Evolutionary conservation across 2,113 vertebrate species (phyloP), one percentile per base, ranked within the genome.

Genomic region (Anhinga anhinga): DNA sequence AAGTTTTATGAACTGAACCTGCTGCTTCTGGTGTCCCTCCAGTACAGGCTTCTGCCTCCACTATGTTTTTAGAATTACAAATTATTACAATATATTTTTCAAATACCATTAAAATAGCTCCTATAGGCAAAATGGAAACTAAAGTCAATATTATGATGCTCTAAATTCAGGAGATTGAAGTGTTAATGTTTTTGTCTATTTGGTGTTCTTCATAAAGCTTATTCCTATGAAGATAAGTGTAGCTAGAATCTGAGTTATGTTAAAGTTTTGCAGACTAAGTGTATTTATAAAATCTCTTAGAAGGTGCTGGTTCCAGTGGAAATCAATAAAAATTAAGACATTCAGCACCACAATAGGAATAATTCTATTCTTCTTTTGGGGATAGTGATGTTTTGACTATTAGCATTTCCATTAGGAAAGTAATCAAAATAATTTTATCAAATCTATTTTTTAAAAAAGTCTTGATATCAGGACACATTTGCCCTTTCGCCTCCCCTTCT

Each of bases 71-170:
- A 72, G 82, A 95, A 93, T 71, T 86, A 93, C 62, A 91, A 95
- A 84, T 49, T 88, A 53, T 96, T 94, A 83, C 47, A 93, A 89
- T 81, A 50, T 11, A 20, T 86, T 63, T 13, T 40, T 86, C 82
- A 91, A 96, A 82, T 81, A 78, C 42, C 22, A 61, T 90, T 88
- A 79, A 96, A 96, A 79, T 67, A 96, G 76, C 61, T 85, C 77
- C 74, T 65, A 66, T 70, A 94, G 63, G 73, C 69, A 87, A 93
- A 88, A 86, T 88, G 42, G 88, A 95, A 95, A 93, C 77, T 86
- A 58, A 96, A 96, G 89, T 92, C 63, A 87, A 13, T 82, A 94
- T 82, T 87, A 94, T 66, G 49, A 93, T 91, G 70, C 25, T 74
- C 63, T 97, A 82, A 86, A 91, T 94, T 96, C 63, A 94, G 69